A percentile compares a stretch with the other conserved stretches of the same genome.
phyloP scores from a whole-genome alignment of 1,140 invertebrate species.

The Leucophenga varia region DNA sequence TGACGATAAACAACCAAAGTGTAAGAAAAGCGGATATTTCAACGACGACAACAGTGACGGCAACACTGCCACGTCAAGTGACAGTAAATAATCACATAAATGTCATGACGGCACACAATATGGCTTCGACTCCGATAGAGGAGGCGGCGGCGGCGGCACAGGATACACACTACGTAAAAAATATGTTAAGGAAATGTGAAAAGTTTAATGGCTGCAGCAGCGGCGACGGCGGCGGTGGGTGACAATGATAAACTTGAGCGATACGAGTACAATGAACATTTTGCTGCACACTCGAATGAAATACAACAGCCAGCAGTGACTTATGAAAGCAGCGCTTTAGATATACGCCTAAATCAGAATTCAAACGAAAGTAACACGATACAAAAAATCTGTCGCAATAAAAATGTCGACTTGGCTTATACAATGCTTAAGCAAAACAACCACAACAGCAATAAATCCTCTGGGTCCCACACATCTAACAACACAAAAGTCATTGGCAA shows the following conservation, averaged over 20 bases:
- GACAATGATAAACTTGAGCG: constrained; percentile 4
- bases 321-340: constrained; percentile 40
- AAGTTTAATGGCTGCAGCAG: constrained; percentile 22
- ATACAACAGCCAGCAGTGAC: constrained; percentile 13
- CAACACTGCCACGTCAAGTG: constrained; percentile 27
- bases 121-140: not conserved
- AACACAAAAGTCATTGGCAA: not conserved
- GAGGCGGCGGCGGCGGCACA: too few species aligned
- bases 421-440: constrained; percentile 35
- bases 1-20: constrained; percentile 40
- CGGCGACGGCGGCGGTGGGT: not conserved
- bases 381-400: constrained; percentile 53
- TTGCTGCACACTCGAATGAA: too few species aligned
- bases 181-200: constrained; percentile 9
- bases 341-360: constrained; percentile 43
- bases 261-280: too few species aligned
- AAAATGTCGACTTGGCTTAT: constrained; percentile 56
- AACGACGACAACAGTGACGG: constrained; percentile 2
- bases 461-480: constrained; percentile 3
- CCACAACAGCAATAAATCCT: not conserved
- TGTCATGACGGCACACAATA: constrained; percentile 17
- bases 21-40: too few species aligned
- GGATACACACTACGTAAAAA: not conserved
- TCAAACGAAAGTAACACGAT: constrained; percentile 2
- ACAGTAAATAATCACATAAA: constrained; percentile 56